phyloP scores from a whole-genome alignment of 2,797 vertebrate genomes.

The Zalophus californianus region DNA sequence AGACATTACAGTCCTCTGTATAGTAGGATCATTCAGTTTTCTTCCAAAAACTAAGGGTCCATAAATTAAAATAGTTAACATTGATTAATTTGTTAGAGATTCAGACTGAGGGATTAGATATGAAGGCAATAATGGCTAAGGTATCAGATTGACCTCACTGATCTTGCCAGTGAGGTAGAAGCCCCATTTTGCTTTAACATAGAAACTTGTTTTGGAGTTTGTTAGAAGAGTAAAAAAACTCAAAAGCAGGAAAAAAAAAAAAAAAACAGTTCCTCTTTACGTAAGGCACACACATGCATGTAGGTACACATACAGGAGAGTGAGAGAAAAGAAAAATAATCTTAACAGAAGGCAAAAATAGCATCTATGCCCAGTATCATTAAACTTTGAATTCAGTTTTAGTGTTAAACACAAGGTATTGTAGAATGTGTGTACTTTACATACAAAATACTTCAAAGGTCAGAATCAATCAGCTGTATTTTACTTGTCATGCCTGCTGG shows the following conservation, averaged over 20 bases:
- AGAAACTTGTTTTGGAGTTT: neutral
- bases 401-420: slow-evolving; percentile 75
- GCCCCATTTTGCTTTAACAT: neutral
- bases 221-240: neutral
- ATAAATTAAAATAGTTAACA: neutral
- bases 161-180: neutral
- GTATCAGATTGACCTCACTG: neutral
- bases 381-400: slow-evolving; percentile 78
- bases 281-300: neutral
- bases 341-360: neutral
- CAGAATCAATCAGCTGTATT: slow-evolving; percentile 81
- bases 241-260: neutral
- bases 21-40: neutral
- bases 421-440: slow-evolving; percentile 77
- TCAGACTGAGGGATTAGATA: neutral
- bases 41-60: neutral
- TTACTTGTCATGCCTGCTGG: slow-evolving; percentile 82
- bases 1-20: neutral
- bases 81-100: neutral
- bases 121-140: neutral
- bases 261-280: neutral
- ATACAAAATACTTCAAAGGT: slow-evolving; percentile 83
- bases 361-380: slow-evolving; percentile 52
- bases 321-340: slow-evolving; percentile 22
- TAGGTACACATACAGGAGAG: neutral